Evolutionary conservation across 2,888 invertebrate genomes (phyloP).

Genomic region (Gerosis bhagava): DNA sequence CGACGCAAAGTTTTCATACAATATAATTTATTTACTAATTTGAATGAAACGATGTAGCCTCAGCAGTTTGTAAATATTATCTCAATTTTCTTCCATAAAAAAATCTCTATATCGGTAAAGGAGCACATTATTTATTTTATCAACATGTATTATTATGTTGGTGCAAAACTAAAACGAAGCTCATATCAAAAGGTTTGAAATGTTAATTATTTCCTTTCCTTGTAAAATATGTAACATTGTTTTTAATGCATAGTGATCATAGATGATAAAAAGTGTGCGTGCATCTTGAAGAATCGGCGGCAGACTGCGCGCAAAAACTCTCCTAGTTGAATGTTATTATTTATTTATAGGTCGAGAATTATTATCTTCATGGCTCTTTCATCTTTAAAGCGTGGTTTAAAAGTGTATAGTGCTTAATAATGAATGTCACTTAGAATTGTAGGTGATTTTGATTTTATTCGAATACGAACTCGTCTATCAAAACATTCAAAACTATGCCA

Average conservation of each 20-base stretch:
- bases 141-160: slow-evolving; percentile 5
- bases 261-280: neutral
- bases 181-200: slow-evolving; percentile 76
- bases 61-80: slow-evolving; percentile 19
- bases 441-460: neutral
- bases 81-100: slow-evolving; percentile 13
- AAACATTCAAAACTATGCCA: no score
- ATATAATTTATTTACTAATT: slow-evolving; percentile 9
- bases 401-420: slow-evolving; percentile 22
- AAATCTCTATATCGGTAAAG: no score
- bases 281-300: no score
- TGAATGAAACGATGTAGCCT: slow-evolving; percentile 2
- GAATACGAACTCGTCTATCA: no score
- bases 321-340: slow-evolving; percentile 6
- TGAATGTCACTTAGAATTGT: slow-evolving; percentile 2
- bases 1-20: slow-evolving; percentile 10
- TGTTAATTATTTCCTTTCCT: slow-evolving; percentile 71
- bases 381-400: slow-evolving; percentile 22
- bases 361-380: slow-evolving; percentile 18
- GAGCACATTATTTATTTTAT: neutral
- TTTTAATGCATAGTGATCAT: slow-evolving; percentile 31
- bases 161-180: slow-evolving; percentile 55
- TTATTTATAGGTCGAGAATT: slow-evolving; percentile 10
- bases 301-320: slow-evolving; percentile 2
- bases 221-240: slow-evolving; percentile 77